Evolutionary conservation across 2,113 vertebrate genomes (phyloP), one percentile per base, ranked within the genome.

Genomic region (Cyrtonyx montezumae): DNA sequence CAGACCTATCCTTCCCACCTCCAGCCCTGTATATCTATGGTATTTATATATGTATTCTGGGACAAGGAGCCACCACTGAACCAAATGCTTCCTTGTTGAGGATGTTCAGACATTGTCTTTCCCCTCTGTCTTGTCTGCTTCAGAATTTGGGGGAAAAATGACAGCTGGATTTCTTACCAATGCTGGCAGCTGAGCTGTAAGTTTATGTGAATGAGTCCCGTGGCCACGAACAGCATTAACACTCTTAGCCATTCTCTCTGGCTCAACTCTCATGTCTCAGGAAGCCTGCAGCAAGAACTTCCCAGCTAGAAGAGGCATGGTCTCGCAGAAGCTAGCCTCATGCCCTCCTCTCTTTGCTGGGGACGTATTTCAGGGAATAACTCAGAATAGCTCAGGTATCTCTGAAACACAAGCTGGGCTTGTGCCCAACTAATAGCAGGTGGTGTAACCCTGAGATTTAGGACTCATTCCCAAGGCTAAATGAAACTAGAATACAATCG

Each of bases 201-300:
- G 80, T 75, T 32, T 36, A 8, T 17, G 11, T 49, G 49, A 55
- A 34, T 19, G 23, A n/a, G 16, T 22, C 28, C 5, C 11, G 1
- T 43, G 21, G 40, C 4, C 73, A 18, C n/a, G 55, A 77, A 26
- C 30, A 83, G 30, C 45, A 53, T 21, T 58, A 58, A 79, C 65
- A 69, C 26, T 56, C 13, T 69, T 40, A 32, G 19, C 7, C 3
- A 5, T 1, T 6, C 3, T 76, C 82, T 85, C 79, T 77, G 49
- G 20, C n/a, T 90, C 32, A 53, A 28, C 3, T 55, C 1, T 1
- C 17, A 18, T 28, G 23, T 49, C 18, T 88, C 42, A 20, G 69
- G 37, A 53, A 70, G n/a, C 21, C 49, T 42, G 1, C 0, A 0
- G 11, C 1, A 7, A 63, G 23, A 0, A 2, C 21, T 80, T 88